A percentile compares a stretch with the other conserved stretches of the same genome.
Evolutionary conservation across 2,113 vertebrate genomes (phyloP).

Genomic region (Empidonax traillii): DNA sequence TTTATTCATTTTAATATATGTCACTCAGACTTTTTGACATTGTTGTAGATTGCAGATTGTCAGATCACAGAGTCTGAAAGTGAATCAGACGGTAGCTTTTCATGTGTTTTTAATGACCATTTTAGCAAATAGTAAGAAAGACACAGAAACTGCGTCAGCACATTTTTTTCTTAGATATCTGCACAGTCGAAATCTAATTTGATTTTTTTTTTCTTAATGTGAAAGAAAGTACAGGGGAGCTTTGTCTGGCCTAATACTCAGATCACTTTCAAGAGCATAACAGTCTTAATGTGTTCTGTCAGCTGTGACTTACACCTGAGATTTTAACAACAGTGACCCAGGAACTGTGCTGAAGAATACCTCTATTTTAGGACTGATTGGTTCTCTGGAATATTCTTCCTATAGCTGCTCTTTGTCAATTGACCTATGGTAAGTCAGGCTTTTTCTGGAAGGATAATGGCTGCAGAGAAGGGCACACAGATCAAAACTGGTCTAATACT

Average conservation of each 20-base stretch:
- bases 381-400: neutral
- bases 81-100: neutral
- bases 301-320: neutral
- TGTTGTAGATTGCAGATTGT: neutral
- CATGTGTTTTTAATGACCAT: neutral
- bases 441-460: neutral
- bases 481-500: neutral
- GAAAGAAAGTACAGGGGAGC: neutral
- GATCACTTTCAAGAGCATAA: neutral
- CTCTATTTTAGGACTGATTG: neutral
- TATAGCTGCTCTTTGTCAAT: neutral
- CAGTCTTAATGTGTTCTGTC: neutral
- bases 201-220: neutral
- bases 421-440: neutral
- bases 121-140: neutral
- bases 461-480: neutral
- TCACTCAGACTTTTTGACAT: neutral
- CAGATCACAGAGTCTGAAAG: neutral
- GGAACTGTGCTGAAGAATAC: neutral
- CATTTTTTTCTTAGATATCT: neutral
- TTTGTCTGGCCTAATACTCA: neutral
- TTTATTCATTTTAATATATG: neutral
- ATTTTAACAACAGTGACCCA: neutral
- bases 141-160: neutral
- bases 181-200: neutral